Conservation (phyloP, 2,797 vertebrate genomes). For the Xenops minutus region DNA sequence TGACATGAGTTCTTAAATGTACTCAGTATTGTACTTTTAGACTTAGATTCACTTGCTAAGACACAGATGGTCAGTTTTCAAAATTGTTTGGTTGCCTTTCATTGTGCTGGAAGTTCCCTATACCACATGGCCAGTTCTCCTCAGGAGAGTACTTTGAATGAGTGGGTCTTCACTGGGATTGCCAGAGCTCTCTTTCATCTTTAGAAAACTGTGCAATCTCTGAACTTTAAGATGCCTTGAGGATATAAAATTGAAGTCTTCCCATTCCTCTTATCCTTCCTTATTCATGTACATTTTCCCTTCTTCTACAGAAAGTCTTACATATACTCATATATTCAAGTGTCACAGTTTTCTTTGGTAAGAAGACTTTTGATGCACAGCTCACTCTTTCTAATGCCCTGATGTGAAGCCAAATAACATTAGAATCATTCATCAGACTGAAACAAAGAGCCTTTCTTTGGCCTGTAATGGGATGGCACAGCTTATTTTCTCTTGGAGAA, state of each 20-base stretch:
- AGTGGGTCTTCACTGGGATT: neutral
- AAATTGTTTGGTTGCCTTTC: neutral
- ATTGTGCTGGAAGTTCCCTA: neutral
- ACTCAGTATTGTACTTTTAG: neutral
- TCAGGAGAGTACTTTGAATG: neutral
- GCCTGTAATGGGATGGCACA: neutral
- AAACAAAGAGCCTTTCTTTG: neutral
- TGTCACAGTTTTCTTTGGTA: neutral
- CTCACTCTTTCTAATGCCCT: neutral
- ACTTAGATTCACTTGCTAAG: neutral
- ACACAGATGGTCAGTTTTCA: neutral
- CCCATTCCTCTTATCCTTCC: neutral
- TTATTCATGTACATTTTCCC: neutral
- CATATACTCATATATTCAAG: neutral
- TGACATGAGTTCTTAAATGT: neutral
- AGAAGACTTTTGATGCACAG: neutral
- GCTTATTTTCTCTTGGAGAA: neutral
- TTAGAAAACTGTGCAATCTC: neutral
- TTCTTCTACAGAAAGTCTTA: neutral
- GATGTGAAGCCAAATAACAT: neutral
- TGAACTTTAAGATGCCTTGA: neutral
- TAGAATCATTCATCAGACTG: neutral
- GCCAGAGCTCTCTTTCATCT: neutral
- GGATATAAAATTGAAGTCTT: neutral
- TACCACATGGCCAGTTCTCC: fast-evolving